A percentile compares a stretch with the other conserved stretches of the same genome.
Evolutionary conservation across 53 echinoderm and acorn worm species (phyloP).

Genomic region (Antedon mediterranea): DNA sequence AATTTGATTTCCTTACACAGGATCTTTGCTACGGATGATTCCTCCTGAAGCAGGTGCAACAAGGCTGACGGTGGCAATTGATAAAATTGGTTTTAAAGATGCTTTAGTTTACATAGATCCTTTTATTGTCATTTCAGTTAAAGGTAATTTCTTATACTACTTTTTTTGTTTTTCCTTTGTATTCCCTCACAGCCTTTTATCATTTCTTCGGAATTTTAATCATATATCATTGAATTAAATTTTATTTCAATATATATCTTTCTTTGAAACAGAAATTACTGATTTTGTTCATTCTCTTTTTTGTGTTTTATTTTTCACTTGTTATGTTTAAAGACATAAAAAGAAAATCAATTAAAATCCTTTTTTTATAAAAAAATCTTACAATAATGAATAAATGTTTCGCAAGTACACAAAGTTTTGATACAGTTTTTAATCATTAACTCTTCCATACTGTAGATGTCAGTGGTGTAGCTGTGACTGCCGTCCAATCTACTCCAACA

Average conservation of each 20-base stretch:
- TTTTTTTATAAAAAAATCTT: too few species aligned
- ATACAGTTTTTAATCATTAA: too few species aligned
- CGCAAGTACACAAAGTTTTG: too few species aligned
- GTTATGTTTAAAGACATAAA: too few species aligned
- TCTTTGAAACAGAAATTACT: too few species aligned
- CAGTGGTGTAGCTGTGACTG: constrained; percentile 69
- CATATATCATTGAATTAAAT: too few species aligned
- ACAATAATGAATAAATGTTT: too few species aligned
- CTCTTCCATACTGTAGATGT: constrained; percentile 23
- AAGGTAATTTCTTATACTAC: constrained; percentile 56
- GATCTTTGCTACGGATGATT: constrained; percentile 60
- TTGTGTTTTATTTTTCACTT: too few species aligned
- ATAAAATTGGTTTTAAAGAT: constrained; percentile 90
- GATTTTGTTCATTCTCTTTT: too few species aligned
- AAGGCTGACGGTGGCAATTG: constrained; percentile 50
- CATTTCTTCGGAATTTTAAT: background rate
- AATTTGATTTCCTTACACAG: constrained; percentile 23
- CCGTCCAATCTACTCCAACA: constrained; percentile 70
- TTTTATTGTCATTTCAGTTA: constrained; percentile 65
- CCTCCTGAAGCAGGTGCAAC: constrained; percentile 73
- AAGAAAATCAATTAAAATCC: too few species aligned
- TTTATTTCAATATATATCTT: too few species aligned
- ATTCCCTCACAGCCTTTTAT: background rate
- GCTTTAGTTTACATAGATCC: constrained; percentile 64
- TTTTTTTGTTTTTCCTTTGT: background rate